phyloP scores from a whole-genome alignment of 92 coral and sea anemone species.

The Isaurus tuberculatus region DNA sequence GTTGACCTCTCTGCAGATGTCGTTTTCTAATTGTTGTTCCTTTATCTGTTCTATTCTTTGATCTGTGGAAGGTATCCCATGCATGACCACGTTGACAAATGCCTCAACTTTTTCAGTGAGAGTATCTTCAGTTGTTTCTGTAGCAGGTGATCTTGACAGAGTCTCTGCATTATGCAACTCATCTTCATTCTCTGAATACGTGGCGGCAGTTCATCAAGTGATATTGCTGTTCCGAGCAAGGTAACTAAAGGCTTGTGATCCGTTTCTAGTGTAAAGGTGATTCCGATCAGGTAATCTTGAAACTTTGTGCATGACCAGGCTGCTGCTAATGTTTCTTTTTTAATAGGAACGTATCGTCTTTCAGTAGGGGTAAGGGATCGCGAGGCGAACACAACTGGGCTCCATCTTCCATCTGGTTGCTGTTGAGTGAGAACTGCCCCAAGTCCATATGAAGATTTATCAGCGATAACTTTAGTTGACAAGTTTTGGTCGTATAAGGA shows the following conservation, averaged over 20 bases:
- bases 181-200: conserved; percentile 38
- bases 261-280: no score
- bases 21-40: conserved; percentile 47
- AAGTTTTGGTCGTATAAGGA: conserved; percentile 42
- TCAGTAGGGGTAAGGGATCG: conserved; percentile 35
- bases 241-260: no score
- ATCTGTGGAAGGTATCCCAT: conserved; percentile 48
- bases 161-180: conserved; percentile 51
- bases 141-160: conserved; percentile 49
- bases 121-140: conserved; percentile 33
- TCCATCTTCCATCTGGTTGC: no score
- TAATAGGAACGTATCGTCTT: conserved; percentile 20
- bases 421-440: no score
- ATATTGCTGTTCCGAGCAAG: conserved; percentile 34
- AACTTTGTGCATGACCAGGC: no score
- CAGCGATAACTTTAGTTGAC: conserved; percentile 53
- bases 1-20: conserved; percentile 40
- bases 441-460: conserved; percentile 53
- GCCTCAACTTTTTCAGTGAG: conserved; percentile 31
- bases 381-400: no score
- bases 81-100: conserved; percentile 39
- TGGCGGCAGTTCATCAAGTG: conserved; percentile 30
- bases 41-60: no score
- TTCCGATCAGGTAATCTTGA: no score
- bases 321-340: no score